Evolutionary conservation across 53 echinoderm and acorn worm genomes (phyloP), one percentile per base, ranked within the genome.

Genomic region (Actinopyga echinites): DNA sequence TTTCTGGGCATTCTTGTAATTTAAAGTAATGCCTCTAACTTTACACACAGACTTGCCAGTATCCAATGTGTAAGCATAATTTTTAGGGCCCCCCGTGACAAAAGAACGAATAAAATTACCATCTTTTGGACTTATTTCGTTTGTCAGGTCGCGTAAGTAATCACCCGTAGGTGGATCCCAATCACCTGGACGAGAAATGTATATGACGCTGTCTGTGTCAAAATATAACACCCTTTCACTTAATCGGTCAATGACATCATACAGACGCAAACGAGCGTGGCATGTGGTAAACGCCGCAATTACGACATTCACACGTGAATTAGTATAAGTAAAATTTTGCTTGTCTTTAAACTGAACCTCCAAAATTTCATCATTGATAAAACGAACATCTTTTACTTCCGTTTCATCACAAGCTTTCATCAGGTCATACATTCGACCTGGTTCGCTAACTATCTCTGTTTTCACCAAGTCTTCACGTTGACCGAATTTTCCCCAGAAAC

Each of bases 31-130:
- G 1, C 88, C 90, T 30, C 86, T 85, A 15, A 85, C 88, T 83
- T 90, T 93, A 63, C 88, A 85, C 28, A 60, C 58, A 0, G 90
- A 87, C 31, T 93, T 83, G 5, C 93, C 91, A 33, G 85, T 56
- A 22, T 93, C 86, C 1, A 80, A 20, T 30, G 45, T 30, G 19
- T 80, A 82, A 1, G 71, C 80, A 52, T 89, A 89, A 45, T 82
- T 85, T 55, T 89, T 89, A 5, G 73, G 64, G 17, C 66, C 79
- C 2, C 75, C 17, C 5, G 84, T 66, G 13, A 55, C n/a, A 11
- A 88, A 66, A 54, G 77, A 77, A 0, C 65, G 69, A 31, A 84
- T 88, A n/a, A 38, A 84, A 6, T 84, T 88, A 4, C 89, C 89
- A 33, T 88, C 84, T 15, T 88, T 84, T 26, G 29, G 75, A 28